Percentiles rank a stretch among this genome's conserved stretches.
Conservation (phyloP, 1,140 invertebrate species). For the Drosophila melanogaster region DNA sequence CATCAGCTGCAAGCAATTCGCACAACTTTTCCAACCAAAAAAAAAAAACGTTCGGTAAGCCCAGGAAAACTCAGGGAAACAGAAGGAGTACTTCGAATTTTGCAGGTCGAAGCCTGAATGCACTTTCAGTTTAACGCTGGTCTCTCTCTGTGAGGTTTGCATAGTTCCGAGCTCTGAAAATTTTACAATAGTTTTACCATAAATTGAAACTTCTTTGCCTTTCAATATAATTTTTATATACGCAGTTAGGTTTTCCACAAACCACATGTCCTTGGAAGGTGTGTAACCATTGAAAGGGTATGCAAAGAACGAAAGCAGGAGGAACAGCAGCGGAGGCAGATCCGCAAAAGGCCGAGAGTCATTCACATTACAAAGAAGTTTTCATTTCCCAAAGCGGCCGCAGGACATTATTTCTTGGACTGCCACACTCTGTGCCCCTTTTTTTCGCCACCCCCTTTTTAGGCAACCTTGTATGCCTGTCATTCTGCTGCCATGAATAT, state of each 20-base stretch:
- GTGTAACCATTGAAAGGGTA: neutral
- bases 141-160: neutral
- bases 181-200: no score
- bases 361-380: constrained; percentile 76
- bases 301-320: neutral
- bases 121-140: neutral
- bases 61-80: constrained; percentile 12
- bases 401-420: constrained; percentile 71
- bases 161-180: neutral
- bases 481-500: constrained; percentile 65
- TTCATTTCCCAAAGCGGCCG: constrained; percentile 72
- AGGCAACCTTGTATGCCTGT: constrained; percentile 55
- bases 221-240: no score
- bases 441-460: constrained; percentile 39
- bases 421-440: constrained; percentile 2
- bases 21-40: constrained; percentile 56
- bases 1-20: constrained; percentile 74
- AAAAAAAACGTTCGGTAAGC: constrained; percentile 21
- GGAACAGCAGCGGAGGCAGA: constrained; percentile 9
- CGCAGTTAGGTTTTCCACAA: no score
- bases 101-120: neutral
- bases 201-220: no score
- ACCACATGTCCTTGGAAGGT: neutral
- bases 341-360: constrained; percentile 51
- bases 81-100: neutral